phyloP scores from a whole-genome alignment of 1,140 invertebrate genomes.

The Drosophila seguyi region DNA sequence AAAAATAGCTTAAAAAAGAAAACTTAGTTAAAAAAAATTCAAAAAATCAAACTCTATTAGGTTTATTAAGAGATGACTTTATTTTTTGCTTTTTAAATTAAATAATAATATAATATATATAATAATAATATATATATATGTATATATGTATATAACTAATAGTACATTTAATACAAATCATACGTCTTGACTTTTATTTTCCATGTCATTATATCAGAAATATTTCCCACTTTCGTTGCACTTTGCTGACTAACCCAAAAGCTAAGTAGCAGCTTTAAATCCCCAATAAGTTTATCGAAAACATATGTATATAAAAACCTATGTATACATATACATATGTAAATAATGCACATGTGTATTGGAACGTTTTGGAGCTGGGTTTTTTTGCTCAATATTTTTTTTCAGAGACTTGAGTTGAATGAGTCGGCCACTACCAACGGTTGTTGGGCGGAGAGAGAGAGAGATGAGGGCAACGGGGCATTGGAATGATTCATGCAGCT shows the following conservation, averaged over 20 bases:
- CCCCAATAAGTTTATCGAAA: conserved; percentile 30
- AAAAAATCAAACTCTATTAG: neutral
- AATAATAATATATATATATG: too few species aligned
- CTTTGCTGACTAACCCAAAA: conserved; percentile 41
- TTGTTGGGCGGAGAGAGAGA: conserved; percentile 4
- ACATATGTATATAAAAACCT: neutral
- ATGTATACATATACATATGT: conserved; percentile 8
- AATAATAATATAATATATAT: too few species aligned
- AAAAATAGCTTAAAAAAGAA: too few species aligned
- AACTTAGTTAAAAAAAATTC: too few species aligned
- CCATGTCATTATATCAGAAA: neutral
- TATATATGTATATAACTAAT: too few species aligned
- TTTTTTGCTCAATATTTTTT: conserved; percentile 8
- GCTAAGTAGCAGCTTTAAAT: conserved; percentile 22
- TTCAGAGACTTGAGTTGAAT: conserved; percentile 23
- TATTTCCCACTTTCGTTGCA: conserved; percentile 16
- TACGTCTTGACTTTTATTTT: neutral
- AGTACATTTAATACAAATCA: too few species aligned
- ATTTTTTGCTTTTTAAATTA: too few species aligned
- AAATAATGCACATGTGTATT: conserved; percentile 23
- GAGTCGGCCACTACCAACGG: conserved; percentile 27
- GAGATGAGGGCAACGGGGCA: conserved; percentile 7
- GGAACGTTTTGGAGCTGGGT: conserved; percentile 31
- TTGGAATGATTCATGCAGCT: conserved; percentile 34
- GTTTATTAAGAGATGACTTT: neutral